Evolutionary conservation across 2,888 invertebrate species (phyloP).

Genomic region (Malthinus seriepunctatus): DNA sequence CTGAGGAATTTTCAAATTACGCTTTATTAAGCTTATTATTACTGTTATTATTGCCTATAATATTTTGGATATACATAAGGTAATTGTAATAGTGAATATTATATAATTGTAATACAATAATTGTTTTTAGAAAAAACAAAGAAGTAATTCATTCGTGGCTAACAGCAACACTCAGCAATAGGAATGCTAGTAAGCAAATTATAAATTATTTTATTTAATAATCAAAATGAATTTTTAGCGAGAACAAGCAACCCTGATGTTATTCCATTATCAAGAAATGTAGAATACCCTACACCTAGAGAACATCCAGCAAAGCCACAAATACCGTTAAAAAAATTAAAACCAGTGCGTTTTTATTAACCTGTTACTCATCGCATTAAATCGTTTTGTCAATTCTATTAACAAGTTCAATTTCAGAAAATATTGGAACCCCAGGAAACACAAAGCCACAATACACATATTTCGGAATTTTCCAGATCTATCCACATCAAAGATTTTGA

Average conservation of each 20-base stretch:
- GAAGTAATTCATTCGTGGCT: background rate
- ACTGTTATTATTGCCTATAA: conserved; percentile 21
- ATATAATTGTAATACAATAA: background rate
- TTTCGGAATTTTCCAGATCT: no score
- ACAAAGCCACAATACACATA: no score
- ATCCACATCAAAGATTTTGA: no score
- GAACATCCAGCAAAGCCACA: background rate
- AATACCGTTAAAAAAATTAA: conserved; percentile 1
- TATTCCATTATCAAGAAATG: conserved; percentile 11
- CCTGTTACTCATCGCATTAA: no score
- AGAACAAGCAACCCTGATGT: conserved; percentile 21
- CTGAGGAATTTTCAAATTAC: background rate
- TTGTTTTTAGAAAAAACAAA: conserved; percentile 6
- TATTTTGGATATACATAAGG: conserved; percentile 15
- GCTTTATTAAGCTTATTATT: conserved; percentile 24
- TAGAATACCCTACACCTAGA: background rate
- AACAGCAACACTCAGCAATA: no score
- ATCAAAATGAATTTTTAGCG: no score
- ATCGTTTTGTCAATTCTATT: background rate
- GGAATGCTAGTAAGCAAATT: no score
- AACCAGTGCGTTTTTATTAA: background rate
- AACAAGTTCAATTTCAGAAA: no score
- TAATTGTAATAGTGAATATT: conserved; percentile 6
- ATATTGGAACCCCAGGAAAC: no score
- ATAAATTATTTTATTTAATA: no score